Percentiles rank a stretch among this genome's conserved stretches.
Evolutionary conservation across 2,113 vertebrate genomes (phyloP).

Genomic region (Larimichthys crocea): DNA sequence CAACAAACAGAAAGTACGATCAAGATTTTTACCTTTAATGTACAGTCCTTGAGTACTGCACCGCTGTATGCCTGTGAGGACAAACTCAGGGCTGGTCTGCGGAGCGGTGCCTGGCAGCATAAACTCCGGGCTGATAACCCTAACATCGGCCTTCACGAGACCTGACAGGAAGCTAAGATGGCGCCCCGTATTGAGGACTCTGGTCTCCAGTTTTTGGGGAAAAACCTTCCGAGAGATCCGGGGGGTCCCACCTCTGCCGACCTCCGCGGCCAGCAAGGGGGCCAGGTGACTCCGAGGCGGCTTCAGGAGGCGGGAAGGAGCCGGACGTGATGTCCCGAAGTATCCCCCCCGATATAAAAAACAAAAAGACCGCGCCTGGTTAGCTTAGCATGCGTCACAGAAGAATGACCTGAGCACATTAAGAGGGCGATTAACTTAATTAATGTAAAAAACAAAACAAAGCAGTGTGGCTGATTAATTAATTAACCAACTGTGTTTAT

Average conservation of each 20-base stretch:
- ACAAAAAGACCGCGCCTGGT: neutral
- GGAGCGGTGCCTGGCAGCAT: neutral
- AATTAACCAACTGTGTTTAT: too few relatives aligned
- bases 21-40: neutral
- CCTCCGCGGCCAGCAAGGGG: slow-evolving; percentile 87
- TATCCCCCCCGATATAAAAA: too few relatives aligned
- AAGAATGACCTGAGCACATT: neutral
- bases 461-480: too few relatives aligned
- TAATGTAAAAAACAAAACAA: too few relatives aligned
- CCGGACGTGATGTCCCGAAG: neutral
- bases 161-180: slow-evolving; percentile 65
- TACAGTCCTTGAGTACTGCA: neutral
- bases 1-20: neutral
- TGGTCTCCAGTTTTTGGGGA: slow-evolving; percentile 77
- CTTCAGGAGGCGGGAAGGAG: neutral
- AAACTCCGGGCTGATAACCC: neutral
- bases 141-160: slow-evolving; percentile 12
- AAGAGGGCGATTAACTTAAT: too few relatives aligned
- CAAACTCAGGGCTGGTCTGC: fast-evolving
- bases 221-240: slow-evolving; percentile 89
- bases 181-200: slow-evolving; percentile 76
- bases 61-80: slow-evolving; percentile 17
- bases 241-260: slow-evolving; percentile 93
- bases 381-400: slow-evolving; percentile 4
- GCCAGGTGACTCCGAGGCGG: slow-evolving; percentile 81